Conservation (phyloP, 2,113 vertebrate species). For the Chaenocephalus aceratus region DNA sequence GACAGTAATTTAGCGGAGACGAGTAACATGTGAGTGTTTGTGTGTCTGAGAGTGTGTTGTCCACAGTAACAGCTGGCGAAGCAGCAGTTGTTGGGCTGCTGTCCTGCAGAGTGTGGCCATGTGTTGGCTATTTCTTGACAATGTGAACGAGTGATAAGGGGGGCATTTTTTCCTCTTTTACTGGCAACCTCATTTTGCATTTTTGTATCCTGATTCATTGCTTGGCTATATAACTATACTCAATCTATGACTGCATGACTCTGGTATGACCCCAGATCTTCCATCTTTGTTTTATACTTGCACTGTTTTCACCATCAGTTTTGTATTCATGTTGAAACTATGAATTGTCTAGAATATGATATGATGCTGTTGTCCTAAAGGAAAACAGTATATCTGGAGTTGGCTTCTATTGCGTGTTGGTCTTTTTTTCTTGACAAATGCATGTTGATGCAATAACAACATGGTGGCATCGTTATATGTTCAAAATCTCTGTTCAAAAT, state of each 20-base stretch:
- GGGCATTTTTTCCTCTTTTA: constrained; percentile 21
- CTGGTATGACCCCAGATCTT: not conserved
- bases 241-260: not conserved
- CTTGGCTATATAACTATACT: not conserved
- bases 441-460: not conserved
- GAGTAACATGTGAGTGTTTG: constrained; percentile 7
- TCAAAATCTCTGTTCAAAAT: not conserved
- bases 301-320: constrained; percentile 2
- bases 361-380: not conserved
- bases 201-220: not conserved
- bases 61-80: constrained; percentile 67
- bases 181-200: constrained; percentile 14
- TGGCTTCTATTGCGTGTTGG: not conserved
- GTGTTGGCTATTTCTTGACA: constrained; percentile 61
- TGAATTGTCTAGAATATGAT: not conserved
- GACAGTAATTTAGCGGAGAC: not conserved
- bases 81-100: constrained; percentile 61
- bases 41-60: constrained; percentile 32
- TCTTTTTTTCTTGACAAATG: not conserved
- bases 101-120: constrained; percentile 64
- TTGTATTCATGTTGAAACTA: not conserved
- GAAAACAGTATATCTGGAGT: not conserved
- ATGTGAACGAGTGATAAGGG: constrained; percentile 38
- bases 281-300: constrained; percentile 13
- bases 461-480: not conserved